Evolutionary conservation across 2,797 vertebrate genomes (phyloP).

Genomic region (Platalea minor): DNA sequence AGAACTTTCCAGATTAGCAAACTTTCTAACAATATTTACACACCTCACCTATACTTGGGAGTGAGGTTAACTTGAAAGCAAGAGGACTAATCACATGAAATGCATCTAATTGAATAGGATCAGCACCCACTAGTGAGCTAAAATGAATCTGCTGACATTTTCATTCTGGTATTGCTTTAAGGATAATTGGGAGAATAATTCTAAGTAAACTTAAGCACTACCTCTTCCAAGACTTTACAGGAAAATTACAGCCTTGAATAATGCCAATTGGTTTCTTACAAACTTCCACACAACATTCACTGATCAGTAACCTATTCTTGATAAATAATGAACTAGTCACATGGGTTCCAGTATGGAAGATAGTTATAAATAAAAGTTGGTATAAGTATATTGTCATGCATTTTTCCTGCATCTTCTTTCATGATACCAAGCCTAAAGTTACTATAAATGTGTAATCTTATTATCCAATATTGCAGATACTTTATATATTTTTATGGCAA

Average conservation of each 20-base stretch:
- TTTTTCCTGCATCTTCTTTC: not conserved
- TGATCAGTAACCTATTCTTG: not conserved
- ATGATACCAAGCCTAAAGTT: not conserved
- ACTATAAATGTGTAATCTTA: not conserved
- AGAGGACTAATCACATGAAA: not conserved
- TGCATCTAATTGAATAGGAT: not conserved
- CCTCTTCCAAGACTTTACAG: not conserved
- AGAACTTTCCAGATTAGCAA: not conserved
- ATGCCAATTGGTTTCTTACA: not conserved
- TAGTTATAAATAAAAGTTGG: not conserved
- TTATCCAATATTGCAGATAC: not conserved
- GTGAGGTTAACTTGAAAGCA: not conserved
- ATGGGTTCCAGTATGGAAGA: not conserved
- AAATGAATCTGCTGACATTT: conserved; percentile 1
- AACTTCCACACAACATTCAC: not conserved
- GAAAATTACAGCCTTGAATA: not conserved
- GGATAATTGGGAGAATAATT: not conserved
- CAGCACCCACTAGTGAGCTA: not conserved
- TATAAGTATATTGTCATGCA: not conserved
- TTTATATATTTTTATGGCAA: not conserved
- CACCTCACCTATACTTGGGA: not conserved
- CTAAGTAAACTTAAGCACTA: not conserved
- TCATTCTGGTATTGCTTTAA: not conserved
- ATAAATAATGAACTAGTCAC: not conserved
- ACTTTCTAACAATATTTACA: not conserved